Base-by-base conservation (phyloP, 2,113 vertebrate species). In the Sclerurus mexicanus region DNA sequence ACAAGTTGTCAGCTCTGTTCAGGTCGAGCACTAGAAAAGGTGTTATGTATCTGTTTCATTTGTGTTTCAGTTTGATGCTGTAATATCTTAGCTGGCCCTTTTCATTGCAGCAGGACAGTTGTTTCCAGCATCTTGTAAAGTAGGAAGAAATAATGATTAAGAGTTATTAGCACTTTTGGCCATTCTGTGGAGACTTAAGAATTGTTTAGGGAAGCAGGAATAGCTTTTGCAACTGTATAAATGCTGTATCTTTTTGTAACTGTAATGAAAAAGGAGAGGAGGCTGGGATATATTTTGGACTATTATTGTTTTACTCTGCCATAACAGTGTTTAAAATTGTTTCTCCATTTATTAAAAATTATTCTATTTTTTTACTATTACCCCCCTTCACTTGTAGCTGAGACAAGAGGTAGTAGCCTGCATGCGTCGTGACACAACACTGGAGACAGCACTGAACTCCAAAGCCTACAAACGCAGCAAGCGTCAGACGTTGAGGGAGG, bases 401-500 rank as follows among this genome's bases (percentile, higher is more conserved):
- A 98, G 99, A 86, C 99, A 99, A 96, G 99, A 99, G 21, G 99
- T 99, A 18, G 99, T 99, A 93, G 99, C 99, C 1, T 99, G 99
- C 37, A 99, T 99, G 99, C 98, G 99, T 24, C 98, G 99, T 50
- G 99, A 99, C 96, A 99, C 99, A 0, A 99, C 99, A 1, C 97
- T 99, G 69, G 99, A 99, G 97, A 99, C 99, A 0, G 99, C 99
- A 1, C 98, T 99, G 64, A 99, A 99, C 97, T 99, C 99, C 5
- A 99, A 99, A 97, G 99, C 99, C 2, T 99, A 99, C 97, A 99
- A 99, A 46, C 98, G 99, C 84, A 99, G 99, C 98, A 99, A 99
- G 96, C 98, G 99, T 19, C 99, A 99, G 97, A 99, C 99, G 3
- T 97, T 99, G 89, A 96, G 99, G 44, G 99, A 99, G 93, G 99